Conservation (phyloP, 2,888 invertebrate species). For the Noctua comes region DNA sequence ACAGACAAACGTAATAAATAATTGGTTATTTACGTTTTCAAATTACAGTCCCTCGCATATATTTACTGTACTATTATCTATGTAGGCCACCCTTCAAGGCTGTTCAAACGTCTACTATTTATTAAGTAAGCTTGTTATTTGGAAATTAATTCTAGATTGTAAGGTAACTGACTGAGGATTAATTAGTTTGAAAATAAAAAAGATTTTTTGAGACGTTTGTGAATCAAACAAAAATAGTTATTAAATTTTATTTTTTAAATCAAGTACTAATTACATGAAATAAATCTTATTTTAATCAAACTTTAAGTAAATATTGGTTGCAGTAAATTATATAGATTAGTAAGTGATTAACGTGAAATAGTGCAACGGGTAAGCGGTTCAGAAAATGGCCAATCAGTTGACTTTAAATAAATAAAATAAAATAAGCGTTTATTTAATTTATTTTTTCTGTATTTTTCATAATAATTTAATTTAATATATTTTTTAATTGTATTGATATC, state of each 20-base stretch:
- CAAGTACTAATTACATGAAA: background rate
- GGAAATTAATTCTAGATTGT: conserved; percentile 11
- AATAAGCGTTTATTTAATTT: too few relatives aligned
- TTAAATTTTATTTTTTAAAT: background rate
- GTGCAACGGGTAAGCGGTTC: background rate
- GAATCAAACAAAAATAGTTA: background rate
- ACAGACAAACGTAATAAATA: background rate
- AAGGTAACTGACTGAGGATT: background rate
- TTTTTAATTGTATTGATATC: too few relatives aligned
- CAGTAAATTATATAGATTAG: background rate
- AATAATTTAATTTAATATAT: too few relatives aligned
- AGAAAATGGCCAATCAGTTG: background rate
- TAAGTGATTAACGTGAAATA: background rate
- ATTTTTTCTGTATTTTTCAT: too few relatives aligned
- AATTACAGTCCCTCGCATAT: conserved; percentile 10
- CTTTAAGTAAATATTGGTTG: background rate
- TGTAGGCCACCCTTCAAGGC: background rate
- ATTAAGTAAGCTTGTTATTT: background rate
- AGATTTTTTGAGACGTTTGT: background rate
- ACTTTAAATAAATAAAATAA: background rate
- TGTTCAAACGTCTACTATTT: conserved; percentile 15
- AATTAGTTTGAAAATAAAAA: background rate
- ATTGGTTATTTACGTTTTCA: conserved; percentile 7
- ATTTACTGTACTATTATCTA: conserved; percentile 5
- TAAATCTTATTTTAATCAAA: background rate